Conservation (phyloP, 2,888 invertebrate genomes). For the Aethes cnicana region DNA sequence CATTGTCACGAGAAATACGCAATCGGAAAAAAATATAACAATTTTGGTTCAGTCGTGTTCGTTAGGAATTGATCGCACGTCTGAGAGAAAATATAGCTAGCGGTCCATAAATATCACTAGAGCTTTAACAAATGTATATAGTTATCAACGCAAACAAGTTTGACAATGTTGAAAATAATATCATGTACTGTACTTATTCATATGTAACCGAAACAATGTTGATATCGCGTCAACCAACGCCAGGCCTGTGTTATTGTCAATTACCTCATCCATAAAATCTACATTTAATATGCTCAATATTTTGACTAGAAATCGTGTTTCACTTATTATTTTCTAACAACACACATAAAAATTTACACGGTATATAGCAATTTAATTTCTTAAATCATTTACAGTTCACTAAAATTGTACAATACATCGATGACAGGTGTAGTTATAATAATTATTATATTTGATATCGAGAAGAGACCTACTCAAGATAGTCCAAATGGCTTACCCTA, state of each 20-base stretch:
- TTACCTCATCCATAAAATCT: conserved; percentile 76
- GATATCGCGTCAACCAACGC: conserved; percentile 46
- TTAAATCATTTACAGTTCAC: conserved; percentile 74
- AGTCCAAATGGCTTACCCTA: conserved; percentile 43
- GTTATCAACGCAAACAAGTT: conserved; percentile 62
- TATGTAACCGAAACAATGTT: conserved; percentile 57
- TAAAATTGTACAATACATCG: conserved; percentile 78
- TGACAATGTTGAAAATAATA: conserved; percentile 47
- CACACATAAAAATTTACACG: conserved; percentile 76
- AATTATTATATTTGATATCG: conserved; percentile 32
- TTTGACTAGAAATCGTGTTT: conserved; percentile 83
- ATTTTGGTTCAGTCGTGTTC: too few relatives aligned
- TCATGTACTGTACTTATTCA: conserved; percentile 65
- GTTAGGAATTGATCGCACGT: too few relatives aligned
- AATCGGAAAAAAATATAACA: too few relatives aligned
- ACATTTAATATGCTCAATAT: conserved; percentile 80
- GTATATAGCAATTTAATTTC: conserved; percentile 73
- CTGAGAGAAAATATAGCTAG: too few relatives aligned
- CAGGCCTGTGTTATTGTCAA: conserved; percentile 81
- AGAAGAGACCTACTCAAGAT: conserved; percentile 45
- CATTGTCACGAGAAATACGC: conserved; percentile 4
- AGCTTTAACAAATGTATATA: conserved; percentile 61
- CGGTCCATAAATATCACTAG: conserved; percentile 44
- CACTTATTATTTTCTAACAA: conserved; percentile 77
- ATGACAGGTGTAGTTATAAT: conserved; percentile 56